Evolutionary conservation across 2,797 vertebrate genomes (phyloP), one percentile per base, ranked within the genome.

Genomic region (Bothrops alternatus): DNA sequence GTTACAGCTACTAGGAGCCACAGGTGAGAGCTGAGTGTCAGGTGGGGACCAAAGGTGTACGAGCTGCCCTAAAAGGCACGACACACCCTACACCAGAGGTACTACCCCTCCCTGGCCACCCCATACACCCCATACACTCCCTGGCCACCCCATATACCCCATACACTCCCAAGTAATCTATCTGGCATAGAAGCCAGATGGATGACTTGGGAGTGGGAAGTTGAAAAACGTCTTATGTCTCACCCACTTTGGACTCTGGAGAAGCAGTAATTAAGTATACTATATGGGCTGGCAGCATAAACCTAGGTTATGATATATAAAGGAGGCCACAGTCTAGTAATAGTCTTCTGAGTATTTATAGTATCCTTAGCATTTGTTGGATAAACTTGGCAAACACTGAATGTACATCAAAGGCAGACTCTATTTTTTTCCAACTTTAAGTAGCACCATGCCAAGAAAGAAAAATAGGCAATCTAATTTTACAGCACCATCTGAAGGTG

Each of bases 381-480:
- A 37, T 56, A 61, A 1, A 88, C 18, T 55, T n/a, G 0, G 1
- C 16, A 25, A 94, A 12, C 12, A 18, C 86, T 90, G 65, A 91
- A 85, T 47, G 16, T 0, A 91, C 63, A 47, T 90, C 55, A 50
- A 86, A 86, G 26, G 16, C 6, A 86, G 37, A 53, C 50, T 69
- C 28, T 65, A 28, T 78, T 2, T 13, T 26, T 28, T 87, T 0
- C 47, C 42, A 88, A 18, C 88, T 73, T 56, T 92, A 88, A 92
- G 85, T 60, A 37, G 78, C 11, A 90, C 60, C 32, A 88, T 6
- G 18, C 28, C 6, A 20, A 28, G 56, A 6, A 28, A 89, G 56
- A 57, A 63, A 90, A 23, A 89, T 86, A 90, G 20, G 65, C 47
- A 93, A 90, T 90, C 47, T 86, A 88, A 88, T 92, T 93, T 65